These are phyloP conservation scores for Chelon auratus DNA, from an alignment of 2,797 vertebrate genomes.

Conservation along the genomic window DNA sequence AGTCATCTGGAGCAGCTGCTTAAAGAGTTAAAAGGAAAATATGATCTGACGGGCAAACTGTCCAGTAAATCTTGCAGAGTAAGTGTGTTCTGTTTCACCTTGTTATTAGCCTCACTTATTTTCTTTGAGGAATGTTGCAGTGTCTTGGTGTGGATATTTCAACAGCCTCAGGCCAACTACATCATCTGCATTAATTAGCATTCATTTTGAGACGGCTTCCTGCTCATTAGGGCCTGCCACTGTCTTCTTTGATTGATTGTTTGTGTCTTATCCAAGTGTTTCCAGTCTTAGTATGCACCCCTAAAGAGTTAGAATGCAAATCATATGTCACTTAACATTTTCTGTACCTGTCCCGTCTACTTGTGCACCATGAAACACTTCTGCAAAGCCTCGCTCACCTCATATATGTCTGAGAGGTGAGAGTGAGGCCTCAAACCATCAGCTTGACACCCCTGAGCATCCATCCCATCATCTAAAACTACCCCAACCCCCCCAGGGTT, in stretches of 20 bases:
- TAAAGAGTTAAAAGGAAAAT: conserved; percentile 95
- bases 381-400: conserved; percentile 29
- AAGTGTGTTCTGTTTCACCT: conserved; percentile 64
- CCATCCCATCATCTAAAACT: conserved; percentile 41
- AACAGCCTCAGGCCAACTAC: conserved; percentile 17
- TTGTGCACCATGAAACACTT: conserved; percentile 23
- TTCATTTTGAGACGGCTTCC: conserved; percentile 28
- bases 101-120: conserved; percentile 12
- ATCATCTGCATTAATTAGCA: conserved; percentile 41
- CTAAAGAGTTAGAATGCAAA: conserved; percentile 27
- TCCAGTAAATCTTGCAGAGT: conserved; percentile 81
- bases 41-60: conserved; percentile 85
- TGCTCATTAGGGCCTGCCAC: conserved; percentile 31
- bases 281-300: conserved; percentile 15
- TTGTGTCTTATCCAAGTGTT: conserved; percentile 34
- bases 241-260: conserved; percentile 44
- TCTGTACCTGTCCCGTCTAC: neutral
- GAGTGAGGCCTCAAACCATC: conserved; percentile 37
- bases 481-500: conserved; percentile 55
- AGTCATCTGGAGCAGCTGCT: conserved; percentile 89
- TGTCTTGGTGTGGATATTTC: conserved; percentile 47
- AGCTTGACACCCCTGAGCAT: conserved; percentile 42
- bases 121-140: conserved; percentile 3
- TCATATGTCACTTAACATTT: conserved; percentile 32
- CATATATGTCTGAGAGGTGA: conserved; percentile 35